Percentiles rank a stretch among this genome's conserved stretches.
These are phyloP conservation scores for Tragelaphus scriptus DNA, from an alignment of 2,113 vertebrate species.

Conservation along the genomic window DNA sequence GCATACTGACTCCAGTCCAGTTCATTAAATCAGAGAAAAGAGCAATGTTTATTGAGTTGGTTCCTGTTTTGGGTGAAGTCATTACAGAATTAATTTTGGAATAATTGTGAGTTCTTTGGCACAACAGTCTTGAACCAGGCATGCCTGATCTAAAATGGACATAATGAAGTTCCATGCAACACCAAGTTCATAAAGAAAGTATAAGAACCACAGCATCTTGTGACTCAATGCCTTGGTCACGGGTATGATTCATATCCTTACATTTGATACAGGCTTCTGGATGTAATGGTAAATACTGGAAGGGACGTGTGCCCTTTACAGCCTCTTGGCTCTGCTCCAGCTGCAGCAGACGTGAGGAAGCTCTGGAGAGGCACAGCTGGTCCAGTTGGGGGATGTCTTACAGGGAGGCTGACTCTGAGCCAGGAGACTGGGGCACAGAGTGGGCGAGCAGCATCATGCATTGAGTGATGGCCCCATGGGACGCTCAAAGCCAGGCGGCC, in stretches of 20 bases:
- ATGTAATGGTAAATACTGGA: neutral
- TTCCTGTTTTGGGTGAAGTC: neutral
- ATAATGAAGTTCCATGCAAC: neutral
- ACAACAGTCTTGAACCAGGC: neutral
- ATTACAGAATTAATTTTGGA: neutral
- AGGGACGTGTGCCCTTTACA: fast-evolving
- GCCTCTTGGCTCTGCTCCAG: neutral
- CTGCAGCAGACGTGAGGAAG: fast-evolving
- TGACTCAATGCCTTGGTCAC: neutral
- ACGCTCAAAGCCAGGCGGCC: fast-evolving
- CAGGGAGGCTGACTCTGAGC: neutral
- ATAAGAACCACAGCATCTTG: neutral
- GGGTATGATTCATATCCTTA: fast-evolving
- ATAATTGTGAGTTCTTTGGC: neutral
- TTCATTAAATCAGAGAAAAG: neutral
- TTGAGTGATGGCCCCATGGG: fast-evolving
- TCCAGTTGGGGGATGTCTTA: fast-evolving
- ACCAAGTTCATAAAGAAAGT: neutral
- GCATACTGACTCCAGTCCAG: neutral
- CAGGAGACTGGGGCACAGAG: too few species aligned
- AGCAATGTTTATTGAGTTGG: neutral
- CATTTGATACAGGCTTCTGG: neutral
- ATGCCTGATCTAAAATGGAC: neutral
- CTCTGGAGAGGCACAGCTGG: fast-evolving
- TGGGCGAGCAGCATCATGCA: fast-evolving